Percentiles rank a stretch among this genome's conserved stretches.
phyloP scores from a whole-genome alignment of 2,797 vertebrate species.

The Manis crassicaudata region DNA sequence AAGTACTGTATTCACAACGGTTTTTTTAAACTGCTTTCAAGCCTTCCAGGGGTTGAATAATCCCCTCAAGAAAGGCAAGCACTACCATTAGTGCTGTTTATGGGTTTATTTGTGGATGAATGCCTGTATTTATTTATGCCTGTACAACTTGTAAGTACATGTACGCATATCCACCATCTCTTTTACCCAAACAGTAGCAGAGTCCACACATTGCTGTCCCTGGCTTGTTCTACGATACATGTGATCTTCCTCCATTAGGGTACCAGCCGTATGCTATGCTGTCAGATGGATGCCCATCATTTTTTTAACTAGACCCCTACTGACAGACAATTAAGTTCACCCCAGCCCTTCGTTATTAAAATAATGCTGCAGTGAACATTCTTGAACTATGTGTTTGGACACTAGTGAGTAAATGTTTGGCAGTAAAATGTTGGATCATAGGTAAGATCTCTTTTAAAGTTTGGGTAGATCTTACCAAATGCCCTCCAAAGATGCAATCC shows the following conservation, averaged over 20 bases:
- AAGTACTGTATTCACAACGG: background rate
- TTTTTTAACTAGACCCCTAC: background rate
- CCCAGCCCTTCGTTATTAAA: background rate
- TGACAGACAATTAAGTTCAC: background rate
- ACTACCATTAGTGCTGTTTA: background rate
- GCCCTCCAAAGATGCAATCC: background rate
- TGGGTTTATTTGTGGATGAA: background rate
- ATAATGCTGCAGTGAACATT: background rate
- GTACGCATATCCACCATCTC: background rate
- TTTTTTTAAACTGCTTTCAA: background rate
- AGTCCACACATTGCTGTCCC: background rate
- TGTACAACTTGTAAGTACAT: background rate
- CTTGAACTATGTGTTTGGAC: background rate
- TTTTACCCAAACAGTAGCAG: background rate
- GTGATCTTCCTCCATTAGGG: background rate
- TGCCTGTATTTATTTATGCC: background rate
- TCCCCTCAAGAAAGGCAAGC: background rate
- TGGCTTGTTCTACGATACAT: background rate
- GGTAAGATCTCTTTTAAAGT: background rate
- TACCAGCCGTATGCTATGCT: background rate
- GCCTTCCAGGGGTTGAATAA: background rate
- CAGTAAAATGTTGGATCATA: background rate
- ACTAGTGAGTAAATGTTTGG: background rate
- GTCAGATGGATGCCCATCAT: background rate
- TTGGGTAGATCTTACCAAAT: slow-evolving; percentile 12